phyloP scores from a whole-genome alignment of 2,113 vertebrate genomes.

The Crotalus tigris region DNA sequence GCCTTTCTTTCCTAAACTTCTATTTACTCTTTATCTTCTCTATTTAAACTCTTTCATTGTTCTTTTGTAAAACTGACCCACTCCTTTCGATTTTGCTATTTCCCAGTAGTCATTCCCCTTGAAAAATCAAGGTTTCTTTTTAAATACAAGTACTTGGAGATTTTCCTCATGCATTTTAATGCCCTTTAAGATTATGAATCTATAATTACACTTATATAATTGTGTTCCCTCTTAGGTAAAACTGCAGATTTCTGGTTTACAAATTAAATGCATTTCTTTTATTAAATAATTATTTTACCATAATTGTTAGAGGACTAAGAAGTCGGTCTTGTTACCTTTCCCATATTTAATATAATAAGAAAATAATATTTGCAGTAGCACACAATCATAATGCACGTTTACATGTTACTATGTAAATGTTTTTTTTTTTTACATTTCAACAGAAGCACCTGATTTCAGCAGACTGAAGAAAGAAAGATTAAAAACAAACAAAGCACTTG shows the following conservation, averaged over 20 bases:
- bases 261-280: not conserved
- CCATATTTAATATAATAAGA: not conserved
- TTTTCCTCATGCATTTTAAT: not conserved
- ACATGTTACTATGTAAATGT: not conserved
- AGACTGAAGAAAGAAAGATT: not conserved
- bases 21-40: conserved; percentile 6
- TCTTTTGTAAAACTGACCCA: not conserved
- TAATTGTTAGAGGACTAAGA: not conserved
- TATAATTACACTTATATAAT: not conserved
- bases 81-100: not conserved
- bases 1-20: not conserved
- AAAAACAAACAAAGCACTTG: not conserved
- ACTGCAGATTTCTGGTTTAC: not conserved
- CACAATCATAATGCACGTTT: not conserved
- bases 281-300: not conserved
- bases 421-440: not conserved
- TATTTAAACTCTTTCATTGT: not conserved
- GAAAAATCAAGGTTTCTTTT: not conserved
- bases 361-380: not conserved
- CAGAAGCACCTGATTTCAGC: not conserved
- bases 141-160: not conserved
- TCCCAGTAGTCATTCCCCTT: not conserved
- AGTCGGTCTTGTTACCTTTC: not conserved
- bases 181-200: conserved; percentile 13
- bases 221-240: not conserved